A percentile compares a stretch with the other conserved stretches of the same genome.
Evolutionary conservation across 2,888 invertebrate genomes (phyloP).

Genomic region (Nebria salina): DNA sequence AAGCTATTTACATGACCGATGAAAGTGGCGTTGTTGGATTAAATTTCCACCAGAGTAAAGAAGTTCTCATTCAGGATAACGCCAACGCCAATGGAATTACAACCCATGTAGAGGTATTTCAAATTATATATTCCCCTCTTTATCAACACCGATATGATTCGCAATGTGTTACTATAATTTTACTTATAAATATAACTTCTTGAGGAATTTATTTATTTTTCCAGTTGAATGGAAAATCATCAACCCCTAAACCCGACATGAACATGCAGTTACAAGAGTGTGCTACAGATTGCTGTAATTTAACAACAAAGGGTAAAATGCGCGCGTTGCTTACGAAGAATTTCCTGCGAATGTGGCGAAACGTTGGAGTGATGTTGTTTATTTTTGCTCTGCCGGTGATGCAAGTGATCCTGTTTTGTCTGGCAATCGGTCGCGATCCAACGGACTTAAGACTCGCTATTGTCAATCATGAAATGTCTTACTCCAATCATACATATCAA

Average conservation of each 20-base stretch:
- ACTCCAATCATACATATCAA: slow-evolving; percentile 54
- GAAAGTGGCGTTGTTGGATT: slow-evolving; percentile 88
- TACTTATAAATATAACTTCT: background rate
- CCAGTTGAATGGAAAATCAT: slow-evolving; percentile 38
- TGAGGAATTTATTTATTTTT: slow-evolving; percentile 10
- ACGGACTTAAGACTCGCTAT: slow-evolving; percentile 83
- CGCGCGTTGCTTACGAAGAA: slow-evolving; percentile 87
- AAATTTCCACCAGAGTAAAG: slow-evolving; percentile 92
- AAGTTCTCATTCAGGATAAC: slow-evolving; percentile 80
- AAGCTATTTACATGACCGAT: slow-evolving; percentile 84
- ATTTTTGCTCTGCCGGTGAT: slow-evolving; percentile 93
- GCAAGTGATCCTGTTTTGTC: slow-evolving; percentile 92
- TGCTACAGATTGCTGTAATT: slow-evolving; percentile 67
- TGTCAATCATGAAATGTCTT: slow-evolving; percentile 73
- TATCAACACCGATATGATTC: background rate
- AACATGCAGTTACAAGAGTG: slow-evolving; percentile 70
- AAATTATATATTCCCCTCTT: background rate
- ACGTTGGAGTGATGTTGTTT: slow-evolving; percentile 92
- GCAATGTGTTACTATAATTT: background rate
- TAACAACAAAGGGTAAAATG: slow-evolving; percentile 86
- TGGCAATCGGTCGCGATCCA: slow-evolving; percentile 90
- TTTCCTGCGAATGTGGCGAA: slow-evolving; percentile 90
- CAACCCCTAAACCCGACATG: slow-evolving; percentile 62
- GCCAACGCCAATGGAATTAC: slow-evolving; percentile 63
- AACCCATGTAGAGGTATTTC: slow-evolving; percentile 68